Evolutionary conservation across 2,888 invertebrate species (phyloP).

Genomic region (Allolobophora icterica): DNA sequence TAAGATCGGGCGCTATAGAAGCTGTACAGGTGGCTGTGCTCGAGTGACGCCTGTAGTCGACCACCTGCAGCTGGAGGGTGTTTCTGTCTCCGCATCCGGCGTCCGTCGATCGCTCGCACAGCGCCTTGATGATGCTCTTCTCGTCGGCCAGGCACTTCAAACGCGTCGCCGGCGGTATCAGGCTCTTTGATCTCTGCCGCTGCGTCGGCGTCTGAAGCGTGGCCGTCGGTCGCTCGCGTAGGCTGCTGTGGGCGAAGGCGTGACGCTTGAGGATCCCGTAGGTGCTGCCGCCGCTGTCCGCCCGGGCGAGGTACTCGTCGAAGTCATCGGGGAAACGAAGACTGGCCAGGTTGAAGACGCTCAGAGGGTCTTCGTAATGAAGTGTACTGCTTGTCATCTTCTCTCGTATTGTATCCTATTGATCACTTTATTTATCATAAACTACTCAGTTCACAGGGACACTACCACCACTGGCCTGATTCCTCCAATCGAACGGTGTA

Average conservation of each 20-base stretch:
- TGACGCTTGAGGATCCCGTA: constrained; percentile 45
- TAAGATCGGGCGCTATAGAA: not conserved
- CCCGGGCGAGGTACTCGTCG: constrained; percentile 45
- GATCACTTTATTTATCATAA: not conserved
- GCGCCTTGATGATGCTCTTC: not conserved
- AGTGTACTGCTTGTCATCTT: not conserved
- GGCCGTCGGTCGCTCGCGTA: constrained; percentile 28
- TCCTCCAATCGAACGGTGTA: too few species aligned
- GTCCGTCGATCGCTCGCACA: not conserved
- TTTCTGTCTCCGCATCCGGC: not conserved
- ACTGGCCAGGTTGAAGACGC: constrained; percentile 27
- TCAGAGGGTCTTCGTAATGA: not conserved
- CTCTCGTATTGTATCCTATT: not conserved
- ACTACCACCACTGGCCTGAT: too few species aligned
- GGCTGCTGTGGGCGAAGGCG: constrained; percentile 36
- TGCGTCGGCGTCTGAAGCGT: not conserved
- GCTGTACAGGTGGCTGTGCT: constrained; percentile 12
- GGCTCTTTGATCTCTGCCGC: constrained; percentile 27
- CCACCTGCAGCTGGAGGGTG: constrained; percentile 23
- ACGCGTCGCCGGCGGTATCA: constrained; percentile 26
- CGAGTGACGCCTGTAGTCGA: constrained; percentile 41
- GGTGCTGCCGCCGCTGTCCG: constrained; percentile 46
- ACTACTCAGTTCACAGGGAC: too few species aligned
- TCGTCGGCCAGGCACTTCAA: constrained; percentile 19
- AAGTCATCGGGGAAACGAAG: constrained; percentile 38